phyloP scores from a whole-genome alignment of 2,888 invertebrate species.

The Lepidocyrtoides sp. region DNA sequence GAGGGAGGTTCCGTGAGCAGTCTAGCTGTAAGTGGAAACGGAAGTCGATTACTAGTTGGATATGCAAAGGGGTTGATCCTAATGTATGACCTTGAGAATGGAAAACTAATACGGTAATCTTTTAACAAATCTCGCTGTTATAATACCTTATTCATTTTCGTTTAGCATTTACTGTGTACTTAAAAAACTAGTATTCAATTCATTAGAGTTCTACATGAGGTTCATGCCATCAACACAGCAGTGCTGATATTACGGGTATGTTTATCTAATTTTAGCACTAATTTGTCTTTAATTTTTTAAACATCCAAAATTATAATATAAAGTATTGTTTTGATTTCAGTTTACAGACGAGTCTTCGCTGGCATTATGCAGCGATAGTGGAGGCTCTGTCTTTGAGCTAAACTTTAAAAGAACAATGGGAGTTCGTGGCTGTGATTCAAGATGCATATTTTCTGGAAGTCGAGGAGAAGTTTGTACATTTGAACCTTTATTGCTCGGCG shows the following conservation, averaged over 20 bases:
- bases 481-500: slow-evolving; percentile 90
- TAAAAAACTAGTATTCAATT: too few relatives aligned
- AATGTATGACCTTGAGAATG: slow-evolving; percentile 94
- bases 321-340: slow-evolving; percentile 86
- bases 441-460: slow-evolving; percentile 94
- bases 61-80: slow-evolving; percentile 94
- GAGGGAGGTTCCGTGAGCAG: slow-evolving; percentile 89
- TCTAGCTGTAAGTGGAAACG: slow-evolving; percentile 95
- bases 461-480: slow-evolving; percentile 94
- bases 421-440: slow-evolving; percentile 95
- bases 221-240: slow-evolving; percentile 94
- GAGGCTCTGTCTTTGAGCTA: slow-evolving; percentile 98
- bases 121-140: background rate
- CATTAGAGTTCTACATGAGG: slow-evolving; percentile 91
- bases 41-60: slow-evolving; percentile 94
- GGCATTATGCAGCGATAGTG: slow-evolving; percentile 95
- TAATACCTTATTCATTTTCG: too few relatives aligned
- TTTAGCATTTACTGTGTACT: too few relatives aligned
- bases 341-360: slow-evolving; percentile 92
- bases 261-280: background rate
- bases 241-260: slow-evolving; percentile 91
- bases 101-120: slow-evolving; percentile 90
- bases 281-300: slow-evolving; percentile 21
- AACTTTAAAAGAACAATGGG: slow-evolving; percentile 96
- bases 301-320: background rate